Base-by-base conservation (phyloP, 1,140 invertebrate genomes). In the Pectinophora gossypiella region DNA sequence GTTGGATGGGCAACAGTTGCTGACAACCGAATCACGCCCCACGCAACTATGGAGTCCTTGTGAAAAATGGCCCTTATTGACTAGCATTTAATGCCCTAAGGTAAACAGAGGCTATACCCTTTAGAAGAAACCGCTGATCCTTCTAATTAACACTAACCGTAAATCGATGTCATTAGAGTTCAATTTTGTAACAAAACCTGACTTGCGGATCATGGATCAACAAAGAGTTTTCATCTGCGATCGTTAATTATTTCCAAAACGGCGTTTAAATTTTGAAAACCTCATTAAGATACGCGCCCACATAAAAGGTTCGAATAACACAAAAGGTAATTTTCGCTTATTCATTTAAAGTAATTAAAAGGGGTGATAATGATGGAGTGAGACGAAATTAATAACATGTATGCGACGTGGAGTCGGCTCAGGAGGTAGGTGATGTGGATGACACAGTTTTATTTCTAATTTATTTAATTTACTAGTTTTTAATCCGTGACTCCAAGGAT, bases 241-340 rank as follows among this genome's bases (percentile, higher is more conserved):
- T 74, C 71, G 67, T 74, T 77, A 73, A 69, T 72, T 70, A 76
- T 72, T 68, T 72, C 63, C 66, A 68, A 72, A 73, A 72, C 70
- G 61, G 62, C 65, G 61, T 72, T 73, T 72, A 69, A 76, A 76
- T 68, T 73, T 73, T 61, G 62, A 76, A 73, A 73, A 76, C 64
- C 73, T 76, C 73, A 76, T 76, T 76, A 76, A 72, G 70, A 73
- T 67, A 62, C 51, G 55, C 48, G 48, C 60, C 23, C 58, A 65
- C 61, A 72, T 72, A 73, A 76, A 72, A 68, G 60, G 59, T 57
- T 67, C 45, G 56, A 64, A 72, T 62, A 63, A 68, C 61, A 76
- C 71, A 74, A 74, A 72, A 74, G 68, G 64, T 69, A 72, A 76
- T 76, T 69, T 76, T 74, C 64, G 73, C 73, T 76, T 73, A 74